Percentiles rank a stretch among this genome's conserved stretches.
Evolutionary conservation across 2,797 vertebrate genomes (phyloP).

Genomic region (Arnoldichthys spilopterus): DNA sequence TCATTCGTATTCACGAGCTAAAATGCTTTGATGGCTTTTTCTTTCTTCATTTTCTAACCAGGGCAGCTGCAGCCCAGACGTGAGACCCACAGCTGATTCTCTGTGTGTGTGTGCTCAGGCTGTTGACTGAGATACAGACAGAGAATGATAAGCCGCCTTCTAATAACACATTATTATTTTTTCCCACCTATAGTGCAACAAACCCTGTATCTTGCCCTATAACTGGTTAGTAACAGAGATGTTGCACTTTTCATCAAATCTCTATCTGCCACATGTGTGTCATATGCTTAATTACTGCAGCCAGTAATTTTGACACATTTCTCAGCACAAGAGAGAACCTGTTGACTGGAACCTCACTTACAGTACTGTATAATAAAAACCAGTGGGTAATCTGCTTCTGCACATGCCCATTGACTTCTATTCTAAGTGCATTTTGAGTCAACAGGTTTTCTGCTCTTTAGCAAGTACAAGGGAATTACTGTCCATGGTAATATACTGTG

Average conservation of each 20-base stretch:
- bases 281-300: neutral
- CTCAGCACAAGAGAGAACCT: neutral
- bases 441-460: neutral
- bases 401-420: neutral
- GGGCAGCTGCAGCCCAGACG: neutral
- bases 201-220: neutral
- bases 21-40: constrained; percentile 1
- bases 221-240: neutral
- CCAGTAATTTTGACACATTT: neutral
- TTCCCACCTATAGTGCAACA: neutral
- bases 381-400: neutral
- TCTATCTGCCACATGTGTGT: neutral
- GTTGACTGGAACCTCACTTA: too few species aligned
- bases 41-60: neutral
- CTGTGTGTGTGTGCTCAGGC: neutral
- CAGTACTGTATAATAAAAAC: too few species aligned
- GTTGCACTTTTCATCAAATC: neutral
- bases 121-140: neutral
- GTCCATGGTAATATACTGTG: neutral
- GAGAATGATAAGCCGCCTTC: neutral
- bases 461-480: too few species aligned
- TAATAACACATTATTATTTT: neutral
- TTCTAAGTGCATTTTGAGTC: neutral
- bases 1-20: too few species aligned
- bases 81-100: neutral